Evolutionary conservation across 2,797 vertebrate species (phyloP), one percentile per base, ranked within the genome.

Genomic region (Staurois parvus): DNA sequence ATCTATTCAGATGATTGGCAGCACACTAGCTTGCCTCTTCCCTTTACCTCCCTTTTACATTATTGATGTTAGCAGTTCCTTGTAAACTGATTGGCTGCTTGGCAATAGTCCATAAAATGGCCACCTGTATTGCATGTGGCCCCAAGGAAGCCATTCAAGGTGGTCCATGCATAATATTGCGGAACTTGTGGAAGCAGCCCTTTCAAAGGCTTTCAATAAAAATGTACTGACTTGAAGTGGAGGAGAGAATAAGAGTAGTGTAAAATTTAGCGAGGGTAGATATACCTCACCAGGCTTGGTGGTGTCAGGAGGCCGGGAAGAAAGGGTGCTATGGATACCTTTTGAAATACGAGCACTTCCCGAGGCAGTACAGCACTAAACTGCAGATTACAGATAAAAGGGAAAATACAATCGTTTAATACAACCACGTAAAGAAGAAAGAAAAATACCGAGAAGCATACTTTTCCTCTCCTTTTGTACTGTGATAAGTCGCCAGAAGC

Each of bases 341-440:
- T 56, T 70, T 80, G 67, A 70, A 69, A 80, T 56, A 34, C 4
- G 67, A 70, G 67, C n/a, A 69, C 66, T 70, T 80, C 78, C 78
- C 52, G 24, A 56, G 78, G 78, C 78, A 52, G 77, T 69, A 68
- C 77, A 69, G 26, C n/a, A 8, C 28, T 66, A 80, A 67, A 80
- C 69, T 56, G 67, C 52, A 56, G 45, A 80, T 45, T 21, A 32
- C 19, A 70, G 78, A 80, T 80, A 79, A 79, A 79, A 79, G 64
- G 45, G 21, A 68, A 48, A 69, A 69, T 6, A 69, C 77, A 79
- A 48, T 45, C 21, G 79, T 45, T 73, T 81, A 72, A 81, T n/a
- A 59, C 68, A 72, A 37, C 34, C 19, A 37, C 48, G 77, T 52
- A 70, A 69, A 62, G 19, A 62, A 19, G n/a, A 62, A 24, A 15